These are phyloP conservation scores for Pseudochaenichthys georgianus DNA, from an alignment of 2,797 vertebrate genomes.

Conservation along the genomic window DNA sequence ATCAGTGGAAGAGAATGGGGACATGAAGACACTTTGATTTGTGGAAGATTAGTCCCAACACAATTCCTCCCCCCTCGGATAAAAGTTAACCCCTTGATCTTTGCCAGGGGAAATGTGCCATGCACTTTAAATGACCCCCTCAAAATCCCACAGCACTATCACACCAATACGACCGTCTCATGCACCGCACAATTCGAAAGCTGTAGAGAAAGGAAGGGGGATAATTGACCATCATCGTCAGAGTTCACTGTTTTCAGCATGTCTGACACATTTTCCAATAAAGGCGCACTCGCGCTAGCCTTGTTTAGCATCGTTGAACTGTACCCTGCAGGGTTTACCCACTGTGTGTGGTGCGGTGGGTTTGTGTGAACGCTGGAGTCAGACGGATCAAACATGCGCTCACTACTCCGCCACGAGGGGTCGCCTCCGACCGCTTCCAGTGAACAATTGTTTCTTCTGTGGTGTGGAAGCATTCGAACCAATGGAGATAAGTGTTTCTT, in stretches of 20 bases:
- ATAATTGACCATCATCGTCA: slow-evolving; percentile 14
- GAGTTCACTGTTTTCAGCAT: slow-evolving; percentile 3
- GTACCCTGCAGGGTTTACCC: no score
- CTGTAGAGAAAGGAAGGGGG: slow-evolving; percentile 14
- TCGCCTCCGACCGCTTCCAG: no score
- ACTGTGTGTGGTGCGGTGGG: no score
- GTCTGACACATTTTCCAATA: not conserved
- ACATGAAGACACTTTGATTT: slow-evolving; percentile 23
- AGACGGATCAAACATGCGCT: no score
- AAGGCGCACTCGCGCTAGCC: no score
- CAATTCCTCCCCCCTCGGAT: slow-evolving; percentile 8
- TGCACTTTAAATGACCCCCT: slow-evolving; percentile 68
- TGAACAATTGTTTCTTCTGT: no score
- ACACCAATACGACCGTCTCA: slow-evolving; percentile 21
- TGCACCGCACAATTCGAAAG: slow-evolving; percentile 20
- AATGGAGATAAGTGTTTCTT: no score
- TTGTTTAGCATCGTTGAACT: no score
- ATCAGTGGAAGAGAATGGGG: not conserved
- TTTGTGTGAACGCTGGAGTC: no score
- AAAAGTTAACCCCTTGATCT: slow-evolving; percentile 52
- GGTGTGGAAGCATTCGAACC: no score
- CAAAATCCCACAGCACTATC: slow-evolving; percentile 6
- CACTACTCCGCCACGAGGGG: no score
- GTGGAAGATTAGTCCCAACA: slow-evolving; percentile 53
- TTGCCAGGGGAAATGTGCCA: slow-evolving; percentile 43